Base-by-base conservation (phyloP, 2,888 invertebrate species). In the Flabesymbios commensalis region DNA sequence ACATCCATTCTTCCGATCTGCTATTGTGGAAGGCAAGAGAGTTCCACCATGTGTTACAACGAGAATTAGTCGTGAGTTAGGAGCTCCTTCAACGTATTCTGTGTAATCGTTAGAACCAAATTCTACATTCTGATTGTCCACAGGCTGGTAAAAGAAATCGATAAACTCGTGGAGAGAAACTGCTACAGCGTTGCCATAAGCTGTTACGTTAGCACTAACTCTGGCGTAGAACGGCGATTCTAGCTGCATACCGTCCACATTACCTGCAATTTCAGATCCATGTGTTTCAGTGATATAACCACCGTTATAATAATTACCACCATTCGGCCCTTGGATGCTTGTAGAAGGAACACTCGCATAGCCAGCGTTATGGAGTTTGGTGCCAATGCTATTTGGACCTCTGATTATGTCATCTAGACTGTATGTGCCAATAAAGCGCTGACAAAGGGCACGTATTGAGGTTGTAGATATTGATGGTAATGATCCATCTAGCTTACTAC, bases 261-360 rank as follows among this genome's bases (percentile, higher is more conserved):
- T 3, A 1, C 70, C 68, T 2, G 64, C 63, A 17, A 60, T 24
- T 2, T 41, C 51, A 3, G 70, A 70, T 14, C 70, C 70, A 42
- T 70, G 68, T 3, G 10, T 32, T 32, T 24, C 31, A 2, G 65
- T 67, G 58, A 65, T 71, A 56, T 69, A 69, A 14, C 70, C 68
- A n/a, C 69, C 71, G 14, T 54, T 43, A 56, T 62, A 71, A 55
- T 61, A 71, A 10, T 36, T 10, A 1, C 45, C 49, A 17, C 32
- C 58, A 7, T 51, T 45, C 7, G 70, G 70, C 10, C 52, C 33
- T 17, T 55, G 63, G 31, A 60, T 32, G 5, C 28, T 39, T 1
- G 69, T 65, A 3, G 67, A 63, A 2, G 71, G 71, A 3, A 71
- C 67, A 10, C 62, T 53, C n/a, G 55, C 55, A 52, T 61, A 71